Base-by-base conservation (phyloP, 2,888 invertebrate genomes). In the Mylabris sibirica region DNA sequence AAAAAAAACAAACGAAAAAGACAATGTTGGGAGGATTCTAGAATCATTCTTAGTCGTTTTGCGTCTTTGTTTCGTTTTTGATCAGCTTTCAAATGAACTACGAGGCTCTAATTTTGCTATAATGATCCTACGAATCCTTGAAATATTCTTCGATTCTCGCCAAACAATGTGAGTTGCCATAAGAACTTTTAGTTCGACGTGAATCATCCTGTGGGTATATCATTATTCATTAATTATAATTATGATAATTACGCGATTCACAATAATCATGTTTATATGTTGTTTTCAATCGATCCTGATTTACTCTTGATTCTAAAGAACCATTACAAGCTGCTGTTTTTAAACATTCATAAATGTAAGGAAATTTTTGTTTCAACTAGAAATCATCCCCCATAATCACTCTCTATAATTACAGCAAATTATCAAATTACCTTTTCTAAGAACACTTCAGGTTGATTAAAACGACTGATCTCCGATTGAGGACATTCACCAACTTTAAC, bases 211-310 rank as follows among this genome's bases (percentile, higher is more conserved):
- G n/a, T n/a, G n/a, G n/a, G n/a, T n/a, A n/a, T n/a, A n/a, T n/a
- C 89, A 35, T 35, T 35, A 35, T 38, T 1, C n/a, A n/a, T 44
- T 17, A 26, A 1, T n/a, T 35, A 41, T 12, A 22, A 30, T 17
- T n/a, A 4, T 9, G 35, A 20, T 17, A 76, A 78, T 81, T 78
- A 86, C 87, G 82, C 71, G 82, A 77, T 63, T 85, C 81, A 71
- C 89, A 88, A 76, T 81, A 91, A 78, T 91, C 91, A 1, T 87
- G 86, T 80, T 89, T 89, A 80, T 91, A 91, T 0, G 90, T 91
- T 0, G 89, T 87, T 75, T 88, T 87, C 72, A 90, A 85, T 35
- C 91, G 83, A 76, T 91, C 90, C 8, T 86, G 83, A 77, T 91
- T 89, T 26, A 91, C 88, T n/a, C 89, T 84, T 68, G 88, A 87